Conservation (phyloP, 2,888 invertebrate genomes). For the Epistrophe eligans region DNA sequence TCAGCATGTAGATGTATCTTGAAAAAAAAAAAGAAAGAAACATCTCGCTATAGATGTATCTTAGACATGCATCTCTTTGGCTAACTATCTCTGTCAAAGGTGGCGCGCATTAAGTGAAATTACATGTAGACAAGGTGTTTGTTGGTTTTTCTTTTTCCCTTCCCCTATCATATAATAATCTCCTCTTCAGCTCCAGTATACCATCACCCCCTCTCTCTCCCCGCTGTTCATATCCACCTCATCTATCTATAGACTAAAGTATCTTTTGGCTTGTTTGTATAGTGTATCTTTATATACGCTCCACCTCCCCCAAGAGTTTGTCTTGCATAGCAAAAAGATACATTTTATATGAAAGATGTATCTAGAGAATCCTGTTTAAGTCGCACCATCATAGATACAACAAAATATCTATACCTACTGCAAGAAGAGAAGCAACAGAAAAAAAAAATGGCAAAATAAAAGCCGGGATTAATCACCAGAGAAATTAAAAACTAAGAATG, state of each 20-base stretch:
- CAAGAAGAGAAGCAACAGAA: not conserved
- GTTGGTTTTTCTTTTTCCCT: constrained; percentile 65
- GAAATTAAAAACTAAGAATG: constrained; percentile 72
- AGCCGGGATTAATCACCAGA: constrained; percentile 68
- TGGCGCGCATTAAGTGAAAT: constrained; percentile 76
- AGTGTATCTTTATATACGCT: constrained; percentile 22
- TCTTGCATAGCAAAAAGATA: constrained; percentile 23
- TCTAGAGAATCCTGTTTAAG: constrained; percentile 64
- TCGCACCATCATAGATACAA: constrained; percentile 13
- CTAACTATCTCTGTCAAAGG: constrained; percentile 76
- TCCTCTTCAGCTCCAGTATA: not conserved
- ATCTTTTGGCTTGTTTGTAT: constrained; percentile 35
- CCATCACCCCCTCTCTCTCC: too few species aligned
- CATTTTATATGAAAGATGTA: constrained; percentile 60
- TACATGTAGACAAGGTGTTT: constrained; percentile 76
- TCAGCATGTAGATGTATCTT: constrained; percentile 32
- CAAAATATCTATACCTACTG: not conserved
- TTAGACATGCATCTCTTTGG: constrained; percentile 60
- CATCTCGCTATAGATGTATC: constrained; percentile 50
- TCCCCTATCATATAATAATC: constrained; percentile 2
- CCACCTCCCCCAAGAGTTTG: constrained; percentile 11
- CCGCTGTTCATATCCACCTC: not conserved
- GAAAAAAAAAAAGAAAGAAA: not conserved
- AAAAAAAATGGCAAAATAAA: constrained; percentile 13
- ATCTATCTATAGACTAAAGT: constrained; percentile 9